Percentiles rank a stretch among this genome's conserved stretches.
Evolutionary conservation across 2,113 vertebrate species (phyloP).

Genomic region (Centropus unirufus): DNA sequence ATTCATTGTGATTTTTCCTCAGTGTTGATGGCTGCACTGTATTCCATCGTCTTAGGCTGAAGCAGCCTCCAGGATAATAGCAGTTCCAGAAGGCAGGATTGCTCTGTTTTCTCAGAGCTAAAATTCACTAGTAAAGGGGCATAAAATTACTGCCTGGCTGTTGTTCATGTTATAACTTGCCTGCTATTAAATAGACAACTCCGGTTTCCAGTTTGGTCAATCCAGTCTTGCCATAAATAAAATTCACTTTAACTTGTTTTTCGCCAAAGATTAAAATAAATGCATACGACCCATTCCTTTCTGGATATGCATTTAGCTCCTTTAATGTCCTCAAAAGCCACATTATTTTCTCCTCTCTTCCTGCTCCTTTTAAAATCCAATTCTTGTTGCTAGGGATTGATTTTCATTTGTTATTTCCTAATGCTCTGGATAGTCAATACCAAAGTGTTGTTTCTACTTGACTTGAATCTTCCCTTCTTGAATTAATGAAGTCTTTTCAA

Average conservation of each 20-base stretch:
- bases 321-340: neutral
- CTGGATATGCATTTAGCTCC: neutral
- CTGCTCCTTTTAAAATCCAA: neutral
- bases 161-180: neutral
- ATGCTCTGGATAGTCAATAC: neutral
- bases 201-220: neutral
- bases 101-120: neutral
- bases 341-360: neutral
- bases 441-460: neutral
- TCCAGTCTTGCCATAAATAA: neutral
- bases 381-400: neutral
- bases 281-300: neutral
- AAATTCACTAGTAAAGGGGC: neutral
- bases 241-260: neutral
- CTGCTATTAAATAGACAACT: neutral
- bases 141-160: neutral
- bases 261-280: neutral
- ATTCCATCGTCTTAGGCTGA: neutral
- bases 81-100: neutral
- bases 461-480: neutral
- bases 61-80: neutral
- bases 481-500: slow-evolving; percentile 12
- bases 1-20: neutral
- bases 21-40: neutral
- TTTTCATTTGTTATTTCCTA: slow-evolving; percentile 25